Evolutionary conservation across 2,113 vertebrate species (phyloP), one percentile per base, ranked within the genome.

Genomic region (Rhagologus leucostigma): DNA sequence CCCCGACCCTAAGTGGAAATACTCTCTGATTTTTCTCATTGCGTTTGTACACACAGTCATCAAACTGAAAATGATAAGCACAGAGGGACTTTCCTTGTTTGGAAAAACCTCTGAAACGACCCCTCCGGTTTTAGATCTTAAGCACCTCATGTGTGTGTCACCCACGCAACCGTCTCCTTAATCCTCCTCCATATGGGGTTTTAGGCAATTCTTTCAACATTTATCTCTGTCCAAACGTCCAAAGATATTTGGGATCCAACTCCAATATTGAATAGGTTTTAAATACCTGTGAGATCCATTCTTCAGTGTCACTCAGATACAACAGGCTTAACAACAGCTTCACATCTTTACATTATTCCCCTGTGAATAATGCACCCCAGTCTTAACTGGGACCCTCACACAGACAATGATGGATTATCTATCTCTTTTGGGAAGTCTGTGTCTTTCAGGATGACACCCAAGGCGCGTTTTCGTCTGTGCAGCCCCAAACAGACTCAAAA

Each of bases 131-230:
- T 52, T 57, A 64, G 57, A 26, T 14, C 13, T 32, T 21, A 53
- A 46, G 24, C 13, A 49, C 13, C 5, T 52, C 16, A 6, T 13
- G 13, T 18, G 13, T 18, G 10, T 26, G n/a, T 49, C 44, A 47
- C 37, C 55, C 16, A n/a, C 7, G 3, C 14, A 75, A 4, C 1
- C 26, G 56, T 23, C 21, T 71, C 12, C 19, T 15, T 65, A 79
- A 53, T 70, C 8, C 17, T 65, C 6, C 16, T 35, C n/a, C 1
- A 0, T 14, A n/a, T 1, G 4, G 16, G 1, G 4, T 18, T 55
- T 81, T 41, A 87, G 42, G 35, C 24, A 89, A 63, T 59, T 55
- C 16, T 89, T 84, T 89, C 21, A 67, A 59, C 5, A n/a, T 57
- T 81, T 63, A 9, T 33, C 11, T 95, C 33, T 62, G 7, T 56